Evolutionary conservation across 2,888 invertebrate genomes (phyloP).

Genomic region (Hemithea aestivaria): DNA sequence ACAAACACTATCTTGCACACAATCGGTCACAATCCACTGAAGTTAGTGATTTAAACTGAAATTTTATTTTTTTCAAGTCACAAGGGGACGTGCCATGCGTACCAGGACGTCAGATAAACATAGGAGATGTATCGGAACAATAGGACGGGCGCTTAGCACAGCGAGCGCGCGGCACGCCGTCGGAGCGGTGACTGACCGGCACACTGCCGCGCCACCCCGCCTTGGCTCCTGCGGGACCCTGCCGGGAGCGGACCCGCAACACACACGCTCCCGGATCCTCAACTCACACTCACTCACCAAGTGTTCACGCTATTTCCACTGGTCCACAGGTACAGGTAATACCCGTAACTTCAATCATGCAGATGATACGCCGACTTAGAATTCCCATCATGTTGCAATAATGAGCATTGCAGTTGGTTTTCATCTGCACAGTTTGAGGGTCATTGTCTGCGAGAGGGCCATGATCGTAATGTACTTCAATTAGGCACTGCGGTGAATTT

Average conservation of each 20-base stretch:
- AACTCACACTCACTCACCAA: constrained; percentile 23
- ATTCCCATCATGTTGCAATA: constrained; percentile 8
- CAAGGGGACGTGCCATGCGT: constrained; percentile 48
- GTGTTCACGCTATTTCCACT: constrained; percentile 22
- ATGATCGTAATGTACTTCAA: constrained; percentile 12
- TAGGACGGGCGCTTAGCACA: constrained; percentile 42
- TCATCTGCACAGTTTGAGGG: constrained; percentile 11
- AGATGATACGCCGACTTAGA: constrained; percentile 1
- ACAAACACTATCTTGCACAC: constrained; percentile 63
- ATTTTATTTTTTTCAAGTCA: too few relatives aligned
- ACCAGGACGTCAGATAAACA: constrained; percentile 60
- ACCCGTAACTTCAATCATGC: background rate
- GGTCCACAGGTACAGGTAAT: constrained; percentile 30
- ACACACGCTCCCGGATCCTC: constrained; percentile 32
- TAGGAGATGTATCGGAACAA: constrained; percentile 54
- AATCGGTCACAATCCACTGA: constrained; percentile 66
- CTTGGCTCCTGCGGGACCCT: constrained; percentile 69
- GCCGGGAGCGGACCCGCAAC: constrained; percentile 62
- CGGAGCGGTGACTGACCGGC: constrained; percentile 78
- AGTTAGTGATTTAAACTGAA: constrained; percentile 29
- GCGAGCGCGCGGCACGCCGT: constrained; percentile 70
- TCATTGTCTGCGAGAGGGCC: constrained; percentile 15
- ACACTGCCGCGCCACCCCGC: constrained; percentile 73
- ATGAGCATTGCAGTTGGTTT: constrained; percentile 3
- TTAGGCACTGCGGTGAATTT: constrained; percentile 13